Evolutionary conservation across 2,888 invertebrate species (phyloP).

Genomic region (Aporophyla lueneburgensis): DNA sequence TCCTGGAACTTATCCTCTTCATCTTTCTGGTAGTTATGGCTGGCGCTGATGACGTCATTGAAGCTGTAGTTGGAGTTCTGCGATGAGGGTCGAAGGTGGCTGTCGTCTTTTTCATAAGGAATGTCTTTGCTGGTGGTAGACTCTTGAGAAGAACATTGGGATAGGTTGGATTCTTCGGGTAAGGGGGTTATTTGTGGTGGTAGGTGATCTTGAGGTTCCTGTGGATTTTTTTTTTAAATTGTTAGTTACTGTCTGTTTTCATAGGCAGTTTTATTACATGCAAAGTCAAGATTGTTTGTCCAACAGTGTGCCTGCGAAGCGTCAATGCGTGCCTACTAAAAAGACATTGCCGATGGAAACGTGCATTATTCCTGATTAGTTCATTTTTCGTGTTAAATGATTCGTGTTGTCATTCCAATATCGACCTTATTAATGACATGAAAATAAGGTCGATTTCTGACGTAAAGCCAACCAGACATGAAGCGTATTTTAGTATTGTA

Average conservation of each 20-base stretch:
- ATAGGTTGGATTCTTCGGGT: conserved; percentile 75
- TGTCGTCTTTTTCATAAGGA: conserved; percentile 83
- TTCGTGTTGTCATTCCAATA: background rate
- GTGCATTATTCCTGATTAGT: background rate
- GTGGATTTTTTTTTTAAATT: background rate
- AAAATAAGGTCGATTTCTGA: background rate
- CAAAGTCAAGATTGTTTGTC: background rate
- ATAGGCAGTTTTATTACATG: background rate
- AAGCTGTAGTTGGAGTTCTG: conserved; percentile 86
- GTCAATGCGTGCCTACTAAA: background rate
- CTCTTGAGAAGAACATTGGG: conserved; percentile 83
- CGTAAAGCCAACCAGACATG: background rate
- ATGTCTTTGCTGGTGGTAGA: conserved; percentile 75
- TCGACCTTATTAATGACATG: background rate
- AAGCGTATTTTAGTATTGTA: background rate
- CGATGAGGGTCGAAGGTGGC: conserved; percentile 83
- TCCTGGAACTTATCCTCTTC: conserved; percentile 76
- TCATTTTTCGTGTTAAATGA: background rate
- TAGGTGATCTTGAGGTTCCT: conserved; percentile 58
- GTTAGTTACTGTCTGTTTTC: background rate
- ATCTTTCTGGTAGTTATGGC: conserved; percentile 76
- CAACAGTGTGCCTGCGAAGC: no score
- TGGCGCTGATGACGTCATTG: conserved; percentile 82
- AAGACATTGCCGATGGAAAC: background rate
- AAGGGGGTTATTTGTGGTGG: conserved; percentile 51